Base-by-base conservation (phyloP, 2,797 vertebrate species). In the Numenius phaeopus region DNA sequence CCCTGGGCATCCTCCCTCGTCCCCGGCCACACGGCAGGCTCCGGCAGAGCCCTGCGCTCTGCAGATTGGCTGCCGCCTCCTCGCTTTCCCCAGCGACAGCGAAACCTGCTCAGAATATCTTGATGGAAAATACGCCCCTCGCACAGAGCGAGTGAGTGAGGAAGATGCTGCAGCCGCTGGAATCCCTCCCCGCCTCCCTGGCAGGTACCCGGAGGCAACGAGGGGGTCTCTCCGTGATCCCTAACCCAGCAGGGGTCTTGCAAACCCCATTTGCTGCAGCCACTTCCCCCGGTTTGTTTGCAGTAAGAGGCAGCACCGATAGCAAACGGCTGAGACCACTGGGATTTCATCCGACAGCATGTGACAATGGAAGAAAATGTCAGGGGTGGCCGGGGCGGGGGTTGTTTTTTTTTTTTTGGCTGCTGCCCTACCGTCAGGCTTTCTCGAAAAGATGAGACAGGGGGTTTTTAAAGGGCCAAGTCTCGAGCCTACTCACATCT, bases 41-140 rank as follows among this genome's bases (percentile, higher is more conserved):
- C 62, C 8, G 9, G 78, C 84, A 14, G 1, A 47, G 58, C 79
- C 30, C 64, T 2, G 89, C 11, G 15, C 91, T 52, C 87, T 14
- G 85, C 91, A 94, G 32, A 95, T 93, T 88, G 95, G 93, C 94
- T 83, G 93, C 85, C 37, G 32, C 72, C 93, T 71, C 73, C 87
- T 65, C 59, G 0, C 95, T 94, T 29, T 76, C 89, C 94, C 96
- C 85, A 91, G 89, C 55, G 93, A 94, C 94, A 97, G 94, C 55
- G 26, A 52, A 88, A 81, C 89, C 92, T 81, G 92, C 95, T 90
- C 6, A 50, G 55, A 85, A 86, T 70, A 87, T 67, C 78, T 34
- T 3, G 62, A 24, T 27, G 87, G 58, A 52, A 72, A 83, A 87
- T 42, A 52, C 30, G 30, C 57, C 77, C 87, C 80, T 54, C 14